Evolutionary conservation across 1,140 invertebrate species (phyloP).

Genomic region (Drosophila paulistorum): DNA sequence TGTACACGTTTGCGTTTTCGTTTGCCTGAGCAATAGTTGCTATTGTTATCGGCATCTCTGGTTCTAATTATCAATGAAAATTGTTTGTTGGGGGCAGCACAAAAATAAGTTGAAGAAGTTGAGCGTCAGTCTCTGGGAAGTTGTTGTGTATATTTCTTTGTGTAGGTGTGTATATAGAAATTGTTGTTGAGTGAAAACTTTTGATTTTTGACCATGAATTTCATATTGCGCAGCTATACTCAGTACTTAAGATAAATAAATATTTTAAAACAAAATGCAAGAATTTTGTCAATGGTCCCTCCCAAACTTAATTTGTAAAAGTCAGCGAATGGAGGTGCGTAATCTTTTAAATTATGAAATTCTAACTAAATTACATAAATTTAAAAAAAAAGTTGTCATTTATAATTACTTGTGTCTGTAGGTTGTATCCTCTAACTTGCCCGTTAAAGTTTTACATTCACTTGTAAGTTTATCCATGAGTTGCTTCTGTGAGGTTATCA

Average conservation of each 20-base stretch:
- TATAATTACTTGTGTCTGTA: conserved; percentile 91
- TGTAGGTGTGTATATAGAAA: conserved; percentile 39
- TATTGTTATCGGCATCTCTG: conserved; percentile 49
- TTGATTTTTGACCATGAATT: conserved; percentile 57
- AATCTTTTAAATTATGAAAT: conserved; percentile 19
- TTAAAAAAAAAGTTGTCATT: neutral
- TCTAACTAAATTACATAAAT: neutral
- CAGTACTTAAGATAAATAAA: conserved; percentile 19
- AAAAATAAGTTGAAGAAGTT: conserved; percentile 79
- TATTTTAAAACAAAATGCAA: conserved; percentile 38
- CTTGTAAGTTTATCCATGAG: conserved; percentile 93
- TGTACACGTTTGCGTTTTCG: conserved; percentile 78
- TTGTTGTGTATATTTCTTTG: conserved; percentile 25
- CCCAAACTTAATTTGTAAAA: neutral
- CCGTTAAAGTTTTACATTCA: conserved; percentile 92
- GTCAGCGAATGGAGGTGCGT: neutral
- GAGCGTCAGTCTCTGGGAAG: conserved; percentile 68
- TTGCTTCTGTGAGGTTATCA: conserved; percentile 93
- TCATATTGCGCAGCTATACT: conserved; percentile 68
- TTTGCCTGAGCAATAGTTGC: conserved; percentile 40
- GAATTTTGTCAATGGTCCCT: neutral
- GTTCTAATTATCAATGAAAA: conserved; percentile 49
- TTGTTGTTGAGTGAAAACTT: conserved; percentile 36
- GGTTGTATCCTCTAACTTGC: conserved; percentile 92
- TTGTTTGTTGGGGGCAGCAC: conserved; percentile 59